phyloP scores from a whole-genome alignment of 2,113 vertebrate species.

The Pseudorasbora parva region DNA sequence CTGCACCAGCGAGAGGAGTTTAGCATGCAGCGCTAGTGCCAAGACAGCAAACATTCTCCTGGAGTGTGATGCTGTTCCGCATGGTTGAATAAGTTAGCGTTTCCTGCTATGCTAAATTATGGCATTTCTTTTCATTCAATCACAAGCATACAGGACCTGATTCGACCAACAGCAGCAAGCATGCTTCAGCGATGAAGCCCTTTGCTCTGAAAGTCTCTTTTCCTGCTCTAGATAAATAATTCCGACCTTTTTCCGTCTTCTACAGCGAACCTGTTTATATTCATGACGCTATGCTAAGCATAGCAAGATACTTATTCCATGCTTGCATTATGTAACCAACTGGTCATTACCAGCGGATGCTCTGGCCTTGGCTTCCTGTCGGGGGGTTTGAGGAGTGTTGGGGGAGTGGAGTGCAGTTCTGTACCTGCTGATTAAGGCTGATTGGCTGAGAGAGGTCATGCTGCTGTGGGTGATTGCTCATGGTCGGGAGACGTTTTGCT shows the following conservation, averaged over 20 bases:
- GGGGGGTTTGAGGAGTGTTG: slow-evolving; percentile 26
- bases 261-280: slow-evolving; percentile 44
- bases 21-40: slow-evolving; percentile 27
- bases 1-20: background rate
- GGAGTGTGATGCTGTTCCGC: slow-evolving; percentile 23
- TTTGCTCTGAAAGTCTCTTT: slow-evolving; percentile 33
- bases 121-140: slow-evolving; percentile 35
- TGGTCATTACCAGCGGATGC: slow-evolving; percentile 51
- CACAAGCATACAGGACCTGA: background rate
- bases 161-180: slow-evolving; percentile 26
- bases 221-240: slow-evolving; percentile 39
- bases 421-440: slow-evolving; percentile 59
- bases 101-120: slow-evolving; percentile 34
- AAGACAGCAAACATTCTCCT: slow-evolving; percentile 38
- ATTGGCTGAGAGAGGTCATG: slow-evolving; percentile 59
- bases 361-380: slow-evolving; percentile 36
- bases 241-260: background rate
- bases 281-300: slow-evolving; percentile 39
- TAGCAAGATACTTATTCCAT: slow-evolving; percentile 31
- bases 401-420: slow-evolving; percentile 35
- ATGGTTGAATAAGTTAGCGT: slow-evolving; percentile 22
- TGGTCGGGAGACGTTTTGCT: slow-evolving; percentile 35
- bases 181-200: slow-evolving; percentile 20
- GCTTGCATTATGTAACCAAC: slow-evolving; percentile 51
- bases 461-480: slow-evolving; percentile 54